phyloP scores from a whole-genome alignment of 2,888 invertebrate species.

The Osedax frankpressi region DNA sequence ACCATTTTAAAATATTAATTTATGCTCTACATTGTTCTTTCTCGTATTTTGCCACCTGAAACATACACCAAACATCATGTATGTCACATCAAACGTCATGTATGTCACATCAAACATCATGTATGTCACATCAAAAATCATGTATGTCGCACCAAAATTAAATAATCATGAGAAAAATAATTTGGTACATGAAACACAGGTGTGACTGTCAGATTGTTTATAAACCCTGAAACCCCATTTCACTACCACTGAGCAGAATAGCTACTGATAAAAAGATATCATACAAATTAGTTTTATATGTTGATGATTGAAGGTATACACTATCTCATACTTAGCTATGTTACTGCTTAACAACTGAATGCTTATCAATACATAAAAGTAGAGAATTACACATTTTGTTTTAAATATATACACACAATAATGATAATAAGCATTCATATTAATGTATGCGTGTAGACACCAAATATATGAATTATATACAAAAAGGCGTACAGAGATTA shows the following conservation, averaged over 20 bases:
- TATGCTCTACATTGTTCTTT: background rate
- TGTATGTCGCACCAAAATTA: background rate
- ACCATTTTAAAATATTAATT: background rate
- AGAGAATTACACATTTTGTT: background rate
- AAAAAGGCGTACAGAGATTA: background rate
- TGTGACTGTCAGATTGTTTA: no score
- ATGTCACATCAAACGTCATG: background rate
- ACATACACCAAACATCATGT: background rate
- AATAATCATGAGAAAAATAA: no score
- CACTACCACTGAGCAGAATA: background rate
- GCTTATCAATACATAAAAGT: background rate
- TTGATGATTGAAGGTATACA: background rate
- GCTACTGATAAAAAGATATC: background rate
- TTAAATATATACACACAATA: background rate
- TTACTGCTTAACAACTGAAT: background rate
- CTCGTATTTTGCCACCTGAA: background rate
- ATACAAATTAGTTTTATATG: background rate
- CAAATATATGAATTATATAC: slow-evolving; percentile 8
- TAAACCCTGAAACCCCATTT: slow-evolving; percentile 1
- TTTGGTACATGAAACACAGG: no score
- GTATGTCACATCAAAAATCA: background rate
- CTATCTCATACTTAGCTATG: background rate
- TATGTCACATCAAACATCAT: background rate
- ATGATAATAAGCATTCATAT: background rate
- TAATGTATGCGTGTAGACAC: background rate